Evolutionary conservation across 2,888 invertebrate species (phyloP), one percentile per base, ranked within the genome.

Genomic region (Mayetiola destructor): DNA sequence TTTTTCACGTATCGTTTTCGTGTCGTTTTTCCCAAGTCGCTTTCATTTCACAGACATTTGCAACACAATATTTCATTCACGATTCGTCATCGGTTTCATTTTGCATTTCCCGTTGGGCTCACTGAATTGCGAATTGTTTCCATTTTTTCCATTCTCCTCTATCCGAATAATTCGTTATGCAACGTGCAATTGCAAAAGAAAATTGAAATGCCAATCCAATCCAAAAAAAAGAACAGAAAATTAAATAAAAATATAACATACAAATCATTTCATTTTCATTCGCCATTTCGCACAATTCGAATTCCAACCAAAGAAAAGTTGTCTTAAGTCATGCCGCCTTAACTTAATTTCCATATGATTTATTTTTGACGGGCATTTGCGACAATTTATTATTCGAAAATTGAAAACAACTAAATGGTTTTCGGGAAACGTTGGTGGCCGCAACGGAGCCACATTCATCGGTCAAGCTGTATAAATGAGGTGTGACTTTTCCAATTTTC

Each of bases 141-240:
- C 27, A 14, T 5, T 48, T 48, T 16, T 27, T 48, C 16, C 16
- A 12, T 10, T 40, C 21, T 21, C 40, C n/a, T 40, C 10, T 20
- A 12, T 12, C 3, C 36, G 36, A 36, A n/a, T 40, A 23, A 40
- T 40, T 40, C n/a, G 40, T 40, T 40, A 40, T 40, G 48, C 48
- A 48, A 48, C 27, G n/a, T n/a, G n/a, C n/a, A n/a, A n/a, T n/a
- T n/a, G n/a, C 48, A 27, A 32, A 16, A 48, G 48, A 48, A 48
- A 48, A 48, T 48, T 48, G 48, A 16, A 48, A 48, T 48, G 48
- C 48, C 48, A 48, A 48, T 48, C 48, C 48, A 48, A 48, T 27
- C 23, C 23, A 27, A 27, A 48, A 48, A 48, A 27, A 48, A 48
- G 27, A 27, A 48, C 48, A n/a, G n/a, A n/a, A n/a, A n/a, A 48